Conservation (phyloP, 2,113 vertebrate species). For the Serilophus lunatus region DNA sequence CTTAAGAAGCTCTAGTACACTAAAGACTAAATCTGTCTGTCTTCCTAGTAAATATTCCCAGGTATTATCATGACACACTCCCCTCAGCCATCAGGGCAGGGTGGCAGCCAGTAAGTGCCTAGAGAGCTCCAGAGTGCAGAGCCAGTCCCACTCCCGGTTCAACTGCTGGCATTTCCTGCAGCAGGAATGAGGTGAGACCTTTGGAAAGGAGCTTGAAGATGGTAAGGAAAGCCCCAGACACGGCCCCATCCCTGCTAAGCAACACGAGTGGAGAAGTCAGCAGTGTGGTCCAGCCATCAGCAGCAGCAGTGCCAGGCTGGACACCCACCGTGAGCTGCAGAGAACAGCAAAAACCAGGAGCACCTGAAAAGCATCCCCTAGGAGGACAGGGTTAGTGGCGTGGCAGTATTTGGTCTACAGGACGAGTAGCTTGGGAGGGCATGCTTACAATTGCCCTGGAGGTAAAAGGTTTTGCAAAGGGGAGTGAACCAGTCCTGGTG, state of each 20-base stretch:
- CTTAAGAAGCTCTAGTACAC: neutral
- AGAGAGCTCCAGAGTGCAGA: too few species aligned
- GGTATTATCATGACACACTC: neutral
- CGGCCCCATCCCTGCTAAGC: neutral
- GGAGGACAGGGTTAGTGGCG: neutral
- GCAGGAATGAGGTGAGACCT: neutral
- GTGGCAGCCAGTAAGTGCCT: too few species aligned
- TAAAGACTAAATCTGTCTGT: neutral
- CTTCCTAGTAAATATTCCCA: neutral
- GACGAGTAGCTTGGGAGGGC: neutral
- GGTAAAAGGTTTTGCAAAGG: neutral
- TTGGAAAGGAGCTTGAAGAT: neutral
- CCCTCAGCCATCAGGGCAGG: too few species aligned
- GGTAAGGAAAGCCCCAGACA: neutral
- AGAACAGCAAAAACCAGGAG: neutral
- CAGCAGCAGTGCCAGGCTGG: neutral
- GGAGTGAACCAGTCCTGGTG: neutral
- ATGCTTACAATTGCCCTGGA: fast-evolving
- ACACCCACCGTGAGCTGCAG: neutral
- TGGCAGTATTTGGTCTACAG: neutral
- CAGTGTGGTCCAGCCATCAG: neutral
- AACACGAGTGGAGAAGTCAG: neutral
- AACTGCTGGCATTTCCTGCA: neutral
- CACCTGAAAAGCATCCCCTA: neutral
- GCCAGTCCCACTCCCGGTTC: neutral